phyloP scores from a whole-genome alignment of 2,113 vertebrate species.

The Agapornis roseicollis region DNA sequence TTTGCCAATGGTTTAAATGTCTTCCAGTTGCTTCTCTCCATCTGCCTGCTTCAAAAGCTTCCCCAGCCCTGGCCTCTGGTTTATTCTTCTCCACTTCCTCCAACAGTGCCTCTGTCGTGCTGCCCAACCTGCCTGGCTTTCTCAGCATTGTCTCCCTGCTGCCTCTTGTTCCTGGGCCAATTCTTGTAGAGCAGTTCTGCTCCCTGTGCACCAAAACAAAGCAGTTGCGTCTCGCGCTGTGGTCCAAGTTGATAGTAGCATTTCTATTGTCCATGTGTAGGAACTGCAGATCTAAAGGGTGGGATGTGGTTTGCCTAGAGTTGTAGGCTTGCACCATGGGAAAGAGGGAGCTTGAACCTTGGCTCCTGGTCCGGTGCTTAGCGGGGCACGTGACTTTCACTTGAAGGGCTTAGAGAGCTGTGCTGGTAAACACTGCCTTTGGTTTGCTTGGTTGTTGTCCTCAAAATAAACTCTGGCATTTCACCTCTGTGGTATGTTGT shows the following conservation, averaged over 20 bases:
- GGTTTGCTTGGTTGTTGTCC: neutral
- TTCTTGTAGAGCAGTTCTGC: neutral
- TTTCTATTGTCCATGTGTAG: rapidly evolving
- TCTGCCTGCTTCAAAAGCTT: neutral
- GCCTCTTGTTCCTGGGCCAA: neutral
- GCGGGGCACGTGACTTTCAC: neutral
- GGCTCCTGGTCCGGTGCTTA: neutral
- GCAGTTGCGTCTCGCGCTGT: neutral
- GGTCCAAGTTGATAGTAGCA: rapidly evolving
- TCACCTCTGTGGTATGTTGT: neutral
- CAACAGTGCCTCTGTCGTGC: rapidly evolving
- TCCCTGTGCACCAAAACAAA: neutral
- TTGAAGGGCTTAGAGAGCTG: neutral
- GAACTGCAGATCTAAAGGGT: neutral
- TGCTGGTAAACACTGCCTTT: neutral
- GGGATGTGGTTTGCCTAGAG: neutral
- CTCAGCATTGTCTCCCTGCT: neutral
- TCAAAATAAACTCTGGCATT: neutral
- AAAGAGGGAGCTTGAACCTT: neutral
- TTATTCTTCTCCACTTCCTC: neutral
- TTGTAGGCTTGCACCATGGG: neutral
- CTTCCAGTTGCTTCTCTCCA: neutral
- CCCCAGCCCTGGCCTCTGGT: neutral
- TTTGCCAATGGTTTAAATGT: rapidly evolving
- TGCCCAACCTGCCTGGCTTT: neutral